These are phyloP conservation scores for Cygnus atratus DNA, from an alignment of 2,113 vertebrate species.

Conservation along the genomic window DNA sequence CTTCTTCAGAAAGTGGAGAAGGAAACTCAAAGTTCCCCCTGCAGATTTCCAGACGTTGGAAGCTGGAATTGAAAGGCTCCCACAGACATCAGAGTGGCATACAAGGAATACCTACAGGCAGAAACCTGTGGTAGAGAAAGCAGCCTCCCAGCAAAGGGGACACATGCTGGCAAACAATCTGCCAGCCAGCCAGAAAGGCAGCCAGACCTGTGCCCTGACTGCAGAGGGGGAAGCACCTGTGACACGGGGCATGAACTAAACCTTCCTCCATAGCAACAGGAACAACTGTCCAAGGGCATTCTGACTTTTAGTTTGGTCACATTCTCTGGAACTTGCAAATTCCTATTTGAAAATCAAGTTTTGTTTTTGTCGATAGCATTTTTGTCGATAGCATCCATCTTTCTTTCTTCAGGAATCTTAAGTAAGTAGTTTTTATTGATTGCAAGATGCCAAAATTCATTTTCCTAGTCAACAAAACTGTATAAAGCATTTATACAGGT, in stretches of 20 bases:
- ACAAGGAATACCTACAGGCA: background rate
- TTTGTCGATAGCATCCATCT: background rate
- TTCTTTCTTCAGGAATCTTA: background rate
- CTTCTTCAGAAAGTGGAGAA: background rate
- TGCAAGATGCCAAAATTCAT: background rate
- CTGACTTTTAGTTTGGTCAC: background rate
- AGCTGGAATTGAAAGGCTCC: background rate
- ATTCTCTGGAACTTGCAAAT: background rate
- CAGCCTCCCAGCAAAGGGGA: background rate
- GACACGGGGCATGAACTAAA: background rate
- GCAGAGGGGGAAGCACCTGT: too few relatives aligned
- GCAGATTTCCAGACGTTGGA: background rate
- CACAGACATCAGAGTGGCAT: background rate
- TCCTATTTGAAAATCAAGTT: background rate
- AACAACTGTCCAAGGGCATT: background rate
- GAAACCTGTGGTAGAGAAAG: background rate
- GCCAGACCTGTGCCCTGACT: background rate
- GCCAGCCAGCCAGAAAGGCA: background rate
- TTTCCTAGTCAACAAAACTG: background rate
- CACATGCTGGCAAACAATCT: background rate
- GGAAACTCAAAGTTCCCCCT: background rate
- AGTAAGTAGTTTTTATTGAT: background rate
- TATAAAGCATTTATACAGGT: background rate
- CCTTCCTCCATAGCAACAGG: background rate
- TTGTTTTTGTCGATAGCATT: background rate